Conservation (phyloP, 2,797 vertebrate species). For the Melopsittacus undulatus region DNA sequence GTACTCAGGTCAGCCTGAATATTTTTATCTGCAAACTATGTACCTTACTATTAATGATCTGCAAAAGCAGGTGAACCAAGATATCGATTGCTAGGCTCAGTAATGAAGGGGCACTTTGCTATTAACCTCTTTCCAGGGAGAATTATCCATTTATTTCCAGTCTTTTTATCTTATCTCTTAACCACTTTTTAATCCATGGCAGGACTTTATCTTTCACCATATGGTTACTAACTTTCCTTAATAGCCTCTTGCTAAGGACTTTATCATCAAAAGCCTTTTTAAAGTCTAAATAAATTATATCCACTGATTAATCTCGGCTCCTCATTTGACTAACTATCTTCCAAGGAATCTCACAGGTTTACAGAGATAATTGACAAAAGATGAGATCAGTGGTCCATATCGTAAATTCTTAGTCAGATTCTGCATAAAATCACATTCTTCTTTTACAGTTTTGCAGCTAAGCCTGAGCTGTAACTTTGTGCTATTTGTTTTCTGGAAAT, state of each 20-base stretch:
- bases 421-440: not conserved
- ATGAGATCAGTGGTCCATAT: constrained; percentile 24
- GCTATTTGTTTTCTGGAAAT: not conserved
- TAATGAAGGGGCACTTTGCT: constrained; percentile 65
- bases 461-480: not conserved
- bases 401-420: constrained; percentile 20
- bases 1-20: not conserved
- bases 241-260: constrained; percentile 66
- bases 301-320: constrained; percentile 37
- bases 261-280: constrained; percentile 72
- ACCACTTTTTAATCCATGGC: constrained; percentile 69
- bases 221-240: constrained; percentile 70
- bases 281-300: constrained; percentile 69
- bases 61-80: constrained; percentile 58
- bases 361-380: constrained; percentile 48
- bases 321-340: constrained; percentile 56
- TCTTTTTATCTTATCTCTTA: constrained; percentile 70
- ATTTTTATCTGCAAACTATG: constrained; percentile 16
- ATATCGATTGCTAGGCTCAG: constrained; percentile 27
- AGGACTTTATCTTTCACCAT: constrained; percentile 71
- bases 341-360: constrained; percentile 54
- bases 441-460: not conserved
- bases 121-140: constrained; percentile 66
- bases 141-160: constrained; percentile 65
- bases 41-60: constrained; percentile 36